These are phyloP conservation scores for Porites lobata DNA, from an alignment of 92 coral and sea anemone genomes.

Conservation along the genomic window DNA sequence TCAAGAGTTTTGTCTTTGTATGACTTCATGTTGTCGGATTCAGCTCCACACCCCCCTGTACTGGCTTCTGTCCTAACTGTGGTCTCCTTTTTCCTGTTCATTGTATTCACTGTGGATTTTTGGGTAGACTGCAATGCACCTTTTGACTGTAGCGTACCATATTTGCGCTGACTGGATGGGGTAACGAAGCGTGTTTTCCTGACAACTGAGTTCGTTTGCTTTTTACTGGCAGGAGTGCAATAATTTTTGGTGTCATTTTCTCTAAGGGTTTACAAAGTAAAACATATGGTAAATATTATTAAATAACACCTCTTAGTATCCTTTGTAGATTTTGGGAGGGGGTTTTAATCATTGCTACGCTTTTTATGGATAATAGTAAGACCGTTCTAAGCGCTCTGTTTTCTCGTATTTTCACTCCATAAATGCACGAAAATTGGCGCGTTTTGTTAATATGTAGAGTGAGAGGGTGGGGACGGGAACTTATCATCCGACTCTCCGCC, in stretches of 20 bases:
- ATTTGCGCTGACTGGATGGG: neutral
- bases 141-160: neutral
- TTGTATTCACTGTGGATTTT: neutral
- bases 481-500: no score
- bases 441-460: no score
- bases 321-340: no score
- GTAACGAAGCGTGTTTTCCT: conserved; percentile 20
- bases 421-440: no score
- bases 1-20: conserved; percentile 48
- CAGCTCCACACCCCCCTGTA: neutral
- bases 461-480: no score
- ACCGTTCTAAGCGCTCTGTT: no score
- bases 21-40: neutral
- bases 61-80: neutral
- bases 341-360: no score
- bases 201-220: conserved; percentile 21
- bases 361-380: no score
- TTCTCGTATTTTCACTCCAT: no score
- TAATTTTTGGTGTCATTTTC: neutral
- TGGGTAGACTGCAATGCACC: no score
- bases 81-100: neutral
- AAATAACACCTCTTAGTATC: no score
- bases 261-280: neutral
- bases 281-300: no score
- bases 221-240: conserved; percentile 24